A percentile compares a stretch with the other conserved stretches of the same genome.
Conservation (phyloP, 2,888 invertebrate genomes). For the Erebia ligea region DNA sequence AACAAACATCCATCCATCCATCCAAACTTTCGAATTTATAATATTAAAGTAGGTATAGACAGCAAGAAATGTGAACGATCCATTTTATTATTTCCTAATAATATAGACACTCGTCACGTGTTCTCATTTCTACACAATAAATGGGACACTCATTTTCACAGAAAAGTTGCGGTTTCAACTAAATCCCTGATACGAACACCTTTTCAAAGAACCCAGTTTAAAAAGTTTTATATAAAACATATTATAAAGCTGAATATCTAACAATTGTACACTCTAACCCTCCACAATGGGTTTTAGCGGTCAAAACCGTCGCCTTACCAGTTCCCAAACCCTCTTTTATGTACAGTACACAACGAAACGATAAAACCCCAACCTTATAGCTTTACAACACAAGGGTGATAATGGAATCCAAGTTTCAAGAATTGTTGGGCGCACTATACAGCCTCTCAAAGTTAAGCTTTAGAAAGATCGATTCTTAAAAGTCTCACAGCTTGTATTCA, state of each 20-base stretch:
- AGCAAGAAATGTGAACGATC: too few relatives aligned
- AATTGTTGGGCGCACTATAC: not conserved
- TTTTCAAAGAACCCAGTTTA: conserved; percentile 14
- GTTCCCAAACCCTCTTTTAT: conserved; percentile 6
- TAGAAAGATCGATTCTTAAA: conserved; percentile 36
- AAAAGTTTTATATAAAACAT: conserved; percentile 21
- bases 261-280: conserved; percentile 23
- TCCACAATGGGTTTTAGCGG: conserved; percentile 35
- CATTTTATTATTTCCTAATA: too few relatives aligned
- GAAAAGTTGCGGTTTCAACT: not conserved
- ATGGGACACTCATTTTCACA: not conserved
- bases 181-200: not conserved
- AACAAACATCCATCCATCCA: too few relatives aligned
- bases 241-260: conserved; percentile 31
- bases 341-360: not conserved
- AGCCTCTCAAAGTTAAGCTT: conserved; percentile 30
- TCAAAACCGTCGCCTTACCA: conserved; percentile 25
- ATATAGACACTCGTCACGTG: too few relatives aligned
- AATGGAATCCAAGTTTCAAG: not conserved
- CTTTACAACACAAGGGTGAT: conserved; percentile 4
- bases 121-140: too few relatives aligned
- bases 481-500: conserved; percentile 23
- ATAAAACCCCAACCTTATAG: conserved; percentile 2
- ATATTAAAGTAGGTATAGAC: too few relatives aligned
- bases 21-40: too few relatives aligned